phyloP scores from a whole-genome alignment of 2,113 vertebrate species.

The Willisornis vidua region DNA sequence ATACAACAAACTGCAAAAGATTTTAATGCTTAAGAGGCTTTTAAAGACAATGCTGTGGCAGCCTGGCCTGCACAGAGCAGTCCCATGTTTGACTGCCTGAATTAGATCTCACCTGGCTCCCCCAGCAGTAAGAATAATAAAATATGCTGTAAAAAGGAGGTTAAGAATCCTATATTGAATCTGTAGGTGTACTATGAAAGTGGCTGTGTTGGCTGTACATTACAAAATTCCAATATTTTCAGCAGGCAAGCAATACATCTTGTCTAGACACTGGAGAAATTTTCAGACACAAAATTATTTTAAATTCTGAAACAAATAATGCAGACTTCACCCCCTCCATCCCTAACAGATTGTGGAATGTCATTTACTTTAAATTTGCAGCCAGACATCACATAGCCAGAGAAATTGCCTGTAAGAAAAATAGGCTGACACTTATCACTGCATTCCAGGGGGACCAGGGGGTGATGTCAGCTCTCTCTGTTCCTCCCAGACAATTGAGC shows the following conservation, averaged over 20 bases:
- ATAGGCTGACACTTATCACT: constrained; percentile 27
- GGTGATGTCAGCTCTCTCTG: constrained; percentile 53
- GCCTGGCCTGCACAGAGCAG: neutral
- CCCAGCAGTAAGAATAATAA: neutral
- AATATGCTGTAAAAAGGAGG: neutral
- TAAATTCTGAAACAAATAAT: constrained; percentile 56
- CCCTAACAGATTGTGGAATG: constrained; percentile 53
- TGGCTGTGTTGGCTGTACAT: neutral
- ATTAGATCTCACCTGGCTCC: neutral
- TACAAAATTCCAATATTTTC: constrained; percentile 61
- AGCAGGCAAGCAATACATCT: constrained; percentile 57
- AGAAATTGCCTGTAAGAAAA: constrained; percentile 64
- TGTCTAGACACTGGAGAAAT: constrained; percentile 69
- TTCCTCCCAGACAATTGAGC: constrained; percentile 63
- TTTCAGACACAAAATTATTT: constrained; percentile 63
- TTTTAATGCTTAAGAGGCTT: neutral
- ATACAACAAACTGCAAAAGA: neutral
- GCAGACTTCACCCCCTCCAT: neutral
- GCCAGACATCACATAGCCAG: constrained; percentile 59
- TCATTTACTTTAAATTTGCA: constrained; percentile 66
- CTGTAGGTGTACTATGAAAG: constrained; percentile 42
- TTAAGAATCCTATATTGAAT: constrained; percentile 32
- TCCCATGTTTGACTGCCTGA: neutral
- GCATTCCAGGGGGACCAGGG: constrained; percentile 33
- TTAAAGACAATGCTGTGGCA: neutral